Evolutionary conservation across 2,113 vertebrate genomes (phyloP).

Genomic region (Butorides virescens): DNA sequence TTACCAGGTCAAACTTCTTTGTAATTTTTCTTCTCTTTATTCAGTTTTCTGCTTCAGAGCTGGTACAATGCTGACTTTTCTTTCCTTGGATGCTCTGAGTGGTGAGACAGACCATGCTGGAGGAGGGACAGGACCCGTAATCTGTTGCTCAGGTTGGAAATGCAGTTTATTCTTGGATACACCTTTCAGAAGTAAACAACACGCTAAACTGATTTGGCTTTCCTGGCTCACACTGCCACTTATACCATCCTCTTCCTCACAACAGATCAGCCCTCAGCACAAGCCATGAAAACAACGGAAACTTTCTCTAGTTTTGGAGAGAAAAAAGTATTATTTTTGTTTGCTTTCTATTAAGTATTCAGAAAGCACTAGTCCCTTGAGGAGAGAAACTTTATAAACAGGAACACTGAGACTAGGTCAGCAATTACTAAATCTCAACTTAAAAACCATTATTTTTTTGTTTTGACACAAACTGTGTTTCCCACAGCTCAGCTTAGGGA

Average conservation of each 20-base stretch:
- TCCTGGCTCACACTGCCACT: not conserved
- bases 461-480: not conserved
- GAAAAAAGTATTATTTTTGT: not conserved
- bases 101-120: not conserved
- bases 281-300: not conserved
- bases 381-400: not conserved
- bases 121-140: not conserved
- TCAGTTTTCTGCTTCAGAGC: not conserved
- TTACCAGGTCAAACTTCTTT: not conserved
- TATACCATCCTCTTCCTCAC: not conserved
- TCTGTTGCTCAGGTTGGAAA: not conserved
- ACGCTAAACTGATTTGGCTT: not conserved
- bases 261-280: not conserved
- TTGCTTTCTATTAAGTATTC: not conserved
- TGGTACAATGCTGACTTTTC: not conserved
- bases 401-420: not conserved
- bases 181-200: not conserved
- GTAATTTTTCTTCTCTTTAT: conserved; percentile 8
- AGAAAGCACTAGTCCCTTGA: not conserved
- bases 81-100: not conserved
- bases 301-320: not conserved
- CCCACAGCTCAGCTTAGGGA: not conserved
- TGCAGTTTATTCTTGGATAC: not conserved
- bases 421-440: not conserved
- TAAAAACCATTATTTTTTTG: not conserved